Conservation (phyloP, 2,113 vertebrate species). For the Phoenicopterus ruber region DNA sequence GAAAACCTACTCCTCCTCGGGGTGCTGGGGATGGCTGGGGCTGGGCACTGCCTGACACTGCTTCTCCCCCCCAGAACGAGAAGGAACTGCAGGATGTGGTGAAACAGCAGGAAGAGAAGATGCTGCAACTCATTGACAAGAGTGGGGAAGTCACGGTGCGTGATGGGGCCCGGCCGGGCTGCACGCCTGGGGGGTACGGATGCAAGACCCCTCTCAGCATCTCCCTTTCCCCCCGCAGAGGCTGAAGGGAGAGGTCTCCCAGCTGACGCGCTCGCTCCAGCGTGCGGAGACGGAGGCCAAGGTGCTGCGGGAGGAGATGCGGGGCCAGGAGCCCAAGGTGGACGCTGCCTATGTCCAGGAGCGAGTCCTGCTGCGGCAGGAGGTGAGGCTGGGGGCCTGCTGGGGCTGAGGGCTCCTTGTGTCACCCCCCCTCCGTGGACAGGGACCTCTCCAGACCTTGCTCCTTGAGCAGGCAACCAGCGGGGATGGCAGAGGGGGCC, state of each 20-base stretch:
- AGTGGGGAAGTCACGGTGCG: conserved; percentile 63
- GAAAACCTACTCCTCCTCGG: fast-evolving
- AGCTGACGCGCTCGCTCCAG: conserved; percentile 68
- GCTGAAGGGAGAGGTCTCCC: conserved; percentile 64
- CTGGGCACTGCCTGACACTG: fast-evolving
- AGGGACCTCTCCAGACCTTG: not conserved
- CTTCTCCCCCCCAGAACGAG: not conserved
- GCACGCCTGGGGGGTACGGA: fast-evolving
- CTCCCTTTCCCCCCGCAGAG: not conserved
- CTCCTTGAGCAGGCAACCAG: not conserved
- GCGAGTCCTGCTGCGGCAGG: conserved; percentile 67
- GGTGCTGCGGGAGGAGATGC: conserved; percentile 73
- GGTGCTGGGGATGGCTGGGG: not conserved
- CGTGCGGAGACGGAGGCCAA: conserved; percentile 56
- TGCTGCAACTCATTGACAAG: conserved; percentile 68
- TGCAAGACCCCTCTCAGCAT: not conserved
- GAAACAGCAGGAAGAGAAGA: conserved; percentile 69
- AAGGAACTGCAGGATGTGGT: conserved; percentile 71
- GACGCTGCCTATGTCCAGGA: conserved; percentile 61
- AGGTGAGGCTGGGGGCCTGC: conserved; percentile 17
- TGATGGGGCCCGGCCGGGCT: not conserved
- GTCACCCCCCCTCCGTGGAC: not conserved
- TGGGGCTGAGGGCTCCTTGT: fast-evolving
- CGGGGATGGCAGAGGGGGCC: fast-evolving
- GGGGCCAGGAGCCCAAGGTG: conserved; percentile 7